These are phyloP conservation scores for Fissipunctia ypsillon DNA, from an alignment of 2,888 invertebrate species.

Conservation along the genomic window DNA sequence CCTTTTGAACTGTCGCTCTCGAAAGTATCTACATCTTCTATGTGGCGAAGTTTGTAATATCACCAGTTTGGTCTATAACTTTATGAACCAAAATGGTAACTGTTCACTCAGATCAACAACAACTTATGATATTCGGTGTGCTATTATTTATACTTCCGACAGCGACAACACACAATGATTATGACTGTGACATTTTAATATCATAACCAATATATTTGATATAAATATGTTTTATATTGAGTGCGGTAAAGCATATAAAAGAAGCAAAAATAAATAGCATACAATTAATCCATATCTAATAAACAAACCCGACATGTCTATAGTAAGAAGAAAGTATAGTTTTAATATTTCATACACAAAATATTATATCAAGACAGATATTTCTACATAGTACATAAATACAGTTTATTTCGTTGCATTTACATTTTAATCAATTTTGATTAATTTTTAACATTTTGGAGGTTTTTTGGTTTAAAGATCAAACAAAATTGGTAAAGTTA, in stretches of 20 bases:
- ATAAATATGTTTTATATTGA: conserved; percentile 63
- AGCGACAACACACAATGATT: conserved; percentile 72
- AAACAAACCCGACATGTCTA: conserved; percentile 76
- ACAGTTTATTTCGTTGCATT: conserved; percentile 14
- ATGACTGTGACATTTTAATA: conserved; percentile 64
- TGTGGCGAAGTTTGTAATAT: conserved; percentile 10
- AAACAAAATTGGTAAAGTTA: conserved; percentile 36
- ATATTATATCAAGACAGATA: conserved; percentile 61
- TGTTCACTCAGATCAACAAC: not conserved
- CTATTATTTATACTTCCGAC: conserved; percentile 66
- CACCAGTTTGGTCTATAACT: conserved; percentile 31
- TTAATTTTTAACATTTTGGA: conserved; percentile 24
- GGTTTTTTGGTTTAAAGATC: conserved; percentile 29
- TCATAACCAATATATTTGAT: conserved; percentile 66
- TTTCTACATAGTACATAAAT: conserved; percentile 61
- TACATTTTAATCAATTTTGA: conserved; percentile 28
- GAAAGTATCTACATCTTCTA: conserved; percentile 62
- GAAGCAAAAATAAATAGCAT: conserved; percentile 80
- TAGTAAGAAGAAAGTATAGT: conserved; percentile 65
- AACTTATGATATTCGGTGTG: conserved; percentile 35
- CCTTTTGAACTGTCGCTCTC: conserved; percentile 75
- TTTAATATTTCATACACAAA: conserved; percentile 63
- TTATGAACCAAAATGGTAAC: conserved; percentile 30
- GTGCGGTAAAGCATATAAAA: conserved; percentile 83
- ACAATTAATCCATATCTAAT: conserved; percentile 72